A percentile compares a stretch with the other conserved stretches of the same genome.
Evolutionary conservation across 1,140 invertebrate species (phyloP).

Genomic region (Brachionus paranguensis): DNA sequence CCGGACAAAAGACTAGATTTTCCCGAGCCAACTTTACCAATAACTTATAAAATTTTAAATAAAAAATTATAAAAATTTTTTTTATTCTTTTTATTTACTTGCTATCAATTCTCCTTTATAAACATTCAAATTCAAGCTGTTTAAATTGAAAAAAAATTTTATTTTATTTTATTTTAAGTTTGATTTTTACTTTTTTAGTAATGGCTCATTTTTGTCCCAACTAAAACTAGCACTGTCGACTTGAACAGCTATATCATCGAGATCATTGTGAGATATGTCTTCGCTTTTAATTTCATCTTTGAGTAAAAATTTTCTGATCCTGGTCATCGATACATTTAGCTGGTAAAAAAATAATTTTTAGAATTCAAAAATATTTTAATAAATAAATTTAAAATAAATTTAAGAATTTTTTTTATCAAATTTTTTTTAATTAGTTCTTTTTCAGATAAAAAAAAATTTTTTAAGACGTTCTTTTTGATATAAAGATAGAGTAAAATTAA

Average conservation of each 20-base stretch:
- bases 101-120: constrained; percentile 61
- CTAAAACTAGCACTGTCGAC: constrained; percentile 5
- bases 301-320: constrained; percentile 23
- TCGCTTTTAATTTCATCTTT: constrained; percentile 37
- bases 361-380: background rate
- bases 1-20: constrained; percentile 83
- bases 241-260: background rate
- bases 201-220: background rate
- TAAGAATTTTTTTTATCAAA: too few relatives aligned
- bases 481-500: too few relatives aligned
- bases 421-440: too few relatives aligned
- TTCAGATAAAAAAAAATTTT: too few relatives aligned
- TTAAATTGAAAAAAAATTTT: background rate
- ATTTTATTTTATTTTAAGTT: background rate
- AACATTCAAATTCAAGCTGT: constrained; percentile 24
- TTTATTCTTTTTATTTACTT: constrained; percentile 41
- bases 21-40: constrained; percentile 79
- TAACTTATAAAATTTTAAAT: constrained; percentile 56
- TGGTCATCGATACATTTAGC: constrained; percentile 34
- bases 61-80: background rate
- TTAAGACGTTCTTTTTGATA: too few relatives aligned
- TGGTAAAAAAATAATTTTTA: background rate
- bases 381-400: too few relatives aligned
- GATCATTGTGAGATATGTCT: background rate
- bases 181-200: background rate